phyloP scores from a whole-genome alignment of 2,888 invertebrate genomes.

The Drosophila paracracens region DNA sequence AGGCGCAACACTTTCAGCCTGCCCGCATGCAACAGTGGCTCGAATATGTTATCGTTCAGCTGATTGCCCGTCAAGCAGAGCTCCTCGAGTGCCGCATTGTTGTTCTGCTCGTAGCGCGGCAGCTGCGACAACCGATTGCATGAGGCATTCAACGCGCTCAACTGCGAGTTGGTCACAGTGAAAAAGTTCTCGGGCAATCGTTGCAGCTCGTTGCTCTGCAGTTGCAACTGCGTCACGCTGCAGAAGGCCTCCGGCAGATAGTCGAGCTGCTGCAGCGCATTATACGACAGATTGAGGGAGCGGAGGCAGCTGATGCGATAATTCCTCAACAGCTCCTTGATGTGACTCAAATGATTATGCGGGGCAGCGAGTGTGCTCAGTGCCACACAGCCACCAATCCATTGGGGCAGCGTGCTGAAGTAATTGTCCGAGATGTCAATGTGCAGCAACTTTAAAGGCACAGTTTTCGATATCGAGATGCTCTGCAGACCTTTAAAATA shows the following conservation, averaged over 20 bases:
- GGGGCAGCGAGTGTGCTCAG: conserved; percentile 90
- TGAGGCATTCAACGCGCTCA: conserved; percentile 91
- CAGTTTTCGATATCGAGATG: conserved; percentile 88
- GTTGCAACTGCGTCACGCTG: conserved; percentile 88
- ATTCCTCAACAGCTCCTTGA: conserved; percentile 91
- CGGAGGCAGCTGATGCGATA: conserved; percentile 90
- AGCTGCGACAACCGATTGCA: conserved; percentile 91
- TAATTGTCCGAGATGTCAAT: conserved; percentile 93
- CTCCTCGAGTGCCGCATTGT: conserved; percentile 88
- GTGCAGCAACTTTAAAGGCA: conserved; percentile 90
- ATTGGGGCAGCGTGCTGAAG: conserved; percentile 90
- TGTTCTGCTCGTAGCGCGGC: conserved; percentile 85
- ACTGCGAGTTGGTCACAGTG: conserved; percentile 87
- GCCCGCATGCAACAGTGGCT: conserved; percentile 88
- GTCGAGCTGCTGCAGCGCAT: conserved; percentile 90
- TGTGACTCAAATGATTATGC: conserved; percentile 89
- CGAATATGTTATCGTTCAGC: conserved; percentile 89
- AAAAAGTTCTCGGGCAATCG: conserved; percentile 92
- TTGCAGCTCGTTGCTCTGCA: conserved; percentile 92
- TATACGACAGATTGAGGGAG: conserved; percentile 91
- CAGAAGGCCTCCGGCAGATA: conserved; percentile 86
- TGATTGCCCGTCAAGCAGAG: conserved; percentile 91
- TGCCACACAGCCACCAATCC: conserved; percentile 91
- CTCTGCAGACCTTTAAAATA: conserved; percentile 89
- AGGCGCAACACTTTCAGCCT: conserved; percentile 90